phyloP scores from a whole-genome alignment of 2,113 vertebrate genomes.

The Pseudolaguvia tuberculata region DNA sequence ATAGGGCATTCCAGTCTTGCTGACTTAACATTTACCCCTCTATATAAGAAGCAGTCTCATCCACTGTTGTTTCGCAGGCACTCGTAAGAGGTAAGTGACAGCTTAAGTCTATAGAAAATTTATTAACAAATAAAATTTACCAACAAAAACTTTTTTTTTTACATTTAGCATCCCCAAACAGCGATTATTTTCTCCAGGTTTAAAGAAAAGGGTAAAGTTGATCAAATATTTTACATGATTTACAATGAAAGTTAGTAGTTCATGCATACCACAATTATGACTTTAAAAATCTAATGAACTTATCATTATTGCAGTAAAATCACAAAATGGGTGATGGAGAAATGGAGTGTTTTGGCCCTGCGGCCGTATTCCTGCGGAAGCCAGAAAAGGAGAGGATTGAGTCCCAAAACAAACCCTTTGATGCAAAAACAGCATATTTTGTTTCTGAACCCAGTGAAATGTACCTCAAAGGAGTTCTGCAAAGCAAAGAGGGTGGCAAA shows the following conservation, averaged over 20 bases:
- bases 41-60: conserved; percentile 60
- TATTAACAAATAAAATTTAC: not conserved
- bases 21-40: conserved; percentile 49
- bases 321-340: conserved; percentile 72
- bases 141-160: not conserved
- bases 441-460: conserved; percentile 69
- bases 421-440: conserved; percentile 77
- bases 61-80: conserved; percentile 50
- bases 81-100: conserved; percentile 56
- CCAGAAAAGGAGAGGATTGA: conserved; percentile 79
- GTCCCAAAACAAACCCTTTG: conserved; percentile 75
- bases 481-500: conserved; percentile 77
- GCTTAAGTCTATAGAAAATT: not conserved
- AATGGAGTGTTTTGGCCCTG: conserved; percentile 78
- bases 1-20: conserved; percentile 55
- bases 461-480: conserved; percentile 73
- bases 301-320: too few species aligned
- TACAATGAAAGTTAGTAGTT: not conserved
- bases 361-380: conserved; percentile 78
- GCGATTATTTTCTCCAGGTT: not conserved
- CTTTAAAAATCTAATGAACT: not conserved
- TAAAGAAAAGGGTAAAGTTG: not conserved
- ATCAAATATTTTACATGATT: not conserved
- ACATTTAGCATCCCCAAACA: conserved; percentile 12
- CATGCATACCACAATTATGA: not conserved